Base-by-base conservation (phyloP, 2,113 vertebrate genomes). In the Sebastes fasciatus region DNA sequence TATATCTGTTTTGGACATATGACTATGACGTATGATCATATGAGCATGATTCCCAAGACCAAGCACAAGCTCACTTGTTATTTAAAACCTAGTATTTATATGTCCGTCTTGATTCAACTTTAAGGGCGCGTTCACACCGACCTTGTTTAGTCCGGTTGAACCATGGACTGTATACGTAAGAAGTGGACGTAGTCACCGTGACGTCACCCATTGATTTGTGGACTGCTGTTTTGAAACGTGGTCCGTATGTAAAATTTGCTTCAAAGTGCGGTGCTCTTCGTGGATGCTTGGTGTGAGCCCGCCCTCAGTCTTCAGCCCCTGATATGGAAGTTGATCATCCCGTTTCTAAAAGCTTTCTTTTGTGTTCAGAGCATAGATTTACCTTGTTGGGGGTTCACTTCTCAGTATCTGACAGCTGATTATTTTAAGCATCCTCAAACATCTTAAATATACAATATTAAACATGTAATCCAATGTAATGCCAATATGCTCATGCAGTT, bases 41-140 rank as follows among this genome's bases (percentile, higher is more conserved):
- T 62, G 76, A 78, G 65, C 17, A 49, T 69, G 67, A 79, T 52
- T 71, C n/a, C n/a, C 8, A 11, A 52, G 17, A 14, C n/a, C 8
- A 11, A 52, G 17, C 65, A 70, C 46, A 43, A 51, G 57, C 12
- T 68, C 34, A 34, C 45, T 42, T 61, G 51, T 51, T 61, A 60
- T 61, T 48, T 42, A 46, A 34, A 40, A 17, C 11, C 26, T 45
- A 34, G 46, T 54, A 23, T 43, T 54, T 46, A 14, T 34, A 40
- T 77, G 34, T 49, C 16, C 14, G 54, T 60, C 52, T 54, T 17
- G 5, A 42, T 61, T 62, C 7, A 40, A 62, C 17, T 26, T 13
- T 17, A 9, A 43, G 16, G n/a, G 42, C 26, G 2, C 26, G 26
- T 26, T 26, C 26, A 26, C 26, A 26, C 2, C 26, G 26, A 26